Evolutionary conservation across 2,888 invertebrate species (phyloP).

Genomic region (Drosophila nr. perissopoda): DNA sequence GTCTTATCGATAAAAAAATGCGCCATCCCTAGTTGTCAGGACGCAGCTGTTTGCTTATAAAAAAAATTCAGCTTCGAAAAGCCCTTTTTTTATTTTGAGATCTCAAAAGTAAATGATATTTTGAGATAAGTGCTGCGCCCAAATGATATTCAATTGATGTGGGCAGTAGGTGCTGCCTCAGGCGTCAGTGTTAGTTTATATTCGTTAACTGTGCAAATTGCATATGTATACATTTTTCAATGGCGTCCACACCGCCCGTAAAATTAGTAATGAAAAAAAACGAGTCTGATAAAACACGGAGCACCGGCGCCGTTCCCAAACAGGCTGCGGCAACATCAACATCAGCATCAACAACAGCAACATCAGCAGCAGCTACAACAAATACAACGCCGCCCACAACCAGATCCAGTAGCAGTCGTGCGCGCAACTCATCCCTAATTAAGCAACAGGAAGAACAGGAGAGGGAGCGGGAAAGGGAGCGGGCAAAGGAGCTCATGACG

Average conservation of each 20-base stretch:
- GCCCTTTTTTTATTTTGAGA: neutral
- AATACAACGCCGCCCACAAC: conserved; percentile 28
- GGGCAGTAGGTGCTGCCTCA: conserved; percentile 9
- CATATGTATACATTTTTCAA: conserved; percentile 36
- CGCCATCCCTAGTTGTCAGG: conserved; percentile 23
- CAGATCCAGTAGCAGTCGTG: conserved; percentile 34
- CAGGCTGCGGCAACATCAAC: conserved; percentile 44
- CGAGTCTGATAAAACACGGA: conserved; percentile 44
- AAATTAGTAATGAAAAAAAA: conserved; percentile 62
- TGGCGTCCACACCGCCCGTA: conserved; percentile 56
- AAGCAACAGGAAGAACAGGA: conserved; percentile 66
- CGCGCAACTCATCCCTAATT: conserved; percentile 39
- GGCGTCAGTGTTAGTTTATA: conserved; percentile 25
- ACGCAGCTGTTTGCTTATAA: conserved; percentile 50
- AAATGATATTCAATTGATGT: neutral
- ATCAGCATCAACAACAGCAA: conserved; percentile 12
- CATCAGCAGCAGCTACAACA: conserved; percentile 39
- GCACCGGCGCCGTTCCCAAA: conserved; percentile 73
- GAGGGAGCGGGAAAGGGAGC: conserved; percentile 51
- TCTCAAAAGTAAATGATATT: neutral
- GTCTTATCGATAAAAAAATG: conserved; percentile 20
- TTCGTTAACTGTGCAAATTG: conserved; percentile 29
- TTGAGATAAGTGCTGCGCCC: neutral
- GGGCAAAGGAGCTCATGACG: conserved; percentile 86
- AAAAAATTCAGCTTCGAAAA: neutral